Conservation (phyloP, 2,888 invertebrate species). For the Parthenolecanium corni region DNA sequence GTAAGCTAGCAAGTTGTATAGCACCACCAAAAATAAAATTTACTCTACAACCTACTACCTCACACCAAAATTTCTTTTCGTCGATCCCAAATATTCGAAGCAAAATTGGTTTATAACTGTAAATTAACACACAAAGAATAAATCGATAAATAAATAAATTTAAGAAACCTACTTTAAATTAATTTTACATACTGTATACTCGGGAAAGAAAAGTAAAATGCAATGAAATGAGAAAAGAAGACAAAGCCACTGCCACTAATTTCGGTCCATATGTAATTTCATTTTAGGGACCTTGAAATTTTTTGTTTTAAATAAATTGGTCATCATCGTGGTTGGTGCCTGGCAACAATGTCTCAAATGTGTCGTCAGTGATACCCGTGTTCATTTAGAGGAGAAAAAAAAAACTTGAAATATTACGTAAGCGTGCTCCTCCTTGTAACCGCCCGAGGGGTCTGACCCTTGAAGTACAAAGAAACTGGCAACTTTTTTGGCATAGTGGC, state of each 20-base stretch:
- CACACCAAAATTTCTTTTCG: slow-evolving; percentile 20
- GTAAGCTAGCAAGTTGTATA: slow-evolving; percentile 28
- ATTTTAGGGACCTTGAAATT: slow-evolving; percentile 9
- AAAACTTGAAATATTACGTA: no score
- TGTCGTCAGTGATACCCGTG: no score
- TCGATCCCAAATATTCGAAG: neutral
- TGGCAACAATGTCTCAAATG: slow-evolving; percentile 19
- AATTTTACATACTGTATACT: no score
- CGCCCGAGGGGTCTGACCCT: no score
- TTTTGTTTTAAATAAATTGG: slow-evolving; percentile 12
- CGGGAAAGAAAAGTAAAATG: neutral
- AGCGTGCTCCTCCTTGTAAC: no score
- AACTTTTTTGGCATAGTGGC: no score
- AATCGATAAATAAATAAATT: no score
- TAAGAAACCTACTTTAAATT: no score
- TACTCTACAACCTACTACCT: slow-evolving; percentile 28
- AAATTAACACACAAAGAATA: neutral
- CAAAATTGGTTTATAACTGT: neutral
- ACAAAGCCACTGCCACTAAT: neutral
- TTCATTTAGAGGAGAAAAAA: no score
- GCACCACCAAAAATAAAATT: slow-evolving; percentile 3
- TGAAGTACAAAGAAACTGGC: no score
- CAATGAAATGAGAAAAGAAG: neutral
- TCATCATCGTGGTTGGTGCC: neutral
- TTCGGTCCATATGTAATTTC: neutral